A percentile compares a stretch with the other conserved stretches of the same genome.
Conservation (phyloP, 2,888 invertebrate genomes). For the Temnothorax ravouxi region DNA sequence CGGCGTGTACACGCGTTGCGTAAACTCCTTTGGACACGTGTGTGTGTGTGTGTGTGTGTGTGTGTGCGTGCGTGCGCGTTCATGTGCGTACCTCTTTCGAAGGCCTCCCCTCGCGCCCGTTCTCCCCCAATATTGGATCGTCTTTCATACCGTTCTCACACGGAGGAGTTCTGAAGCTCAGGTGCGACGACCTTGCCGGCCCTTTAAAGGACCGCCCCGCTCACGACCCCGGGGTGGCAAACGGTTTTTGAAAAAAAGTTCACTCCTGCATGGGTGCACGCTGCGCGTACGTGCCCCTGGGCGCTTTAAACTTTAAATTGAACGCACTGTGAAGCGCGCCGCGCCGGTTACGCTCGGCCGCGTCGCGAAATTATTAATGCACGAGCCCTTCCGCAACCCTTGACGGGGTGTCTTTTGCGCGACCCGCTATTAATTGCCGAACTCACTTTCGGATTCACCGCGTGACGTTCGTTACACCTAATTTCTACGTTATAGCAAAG, state of each 20-base stretch:
- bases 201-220: conserved; percentile 75
- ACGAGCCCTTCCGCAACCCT: neutral
- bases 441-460: conserved; percentile 22
- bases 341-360: conserved; percentile 35
- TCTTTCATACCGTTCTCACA: conserved; percentile 84
- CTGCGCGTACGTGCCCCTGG: neutral
- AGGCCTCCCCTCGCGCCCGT: conserved; percentile 21
- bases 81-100: conserved; percentile 30
- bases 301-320: conserved; percentile 57
- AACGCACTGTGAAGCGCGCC: conserved; percentile 21
- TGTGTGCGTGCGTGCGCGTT: neutral
- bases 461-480: neutral
- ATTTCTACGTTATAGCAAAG: neutral
- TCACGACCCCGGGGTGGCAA: conserved; percentile 62
- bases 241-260: conserved; percentile 69
- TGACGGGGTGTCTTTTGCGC: neutral
- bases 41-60: neutral
- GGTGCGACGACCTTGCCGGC: conserved; percentile 80
- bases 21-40: conserved; percentile 58
- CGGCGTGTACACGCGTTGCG: conserved; percentile 48
- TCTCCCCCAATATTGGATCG: conserved; percentile 79
- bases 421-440: conserved; percentile 3
- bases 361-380: conserved; percentile 34
- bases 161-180: conserved; percentile 68
- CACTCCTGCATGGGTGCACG: conserved; percentile 5